These are phyloP conservation scores for Forficula auricularia DNA, from an alignment of 1,140 invertebrate genomes.

Conservation along the genomic window DNA sequence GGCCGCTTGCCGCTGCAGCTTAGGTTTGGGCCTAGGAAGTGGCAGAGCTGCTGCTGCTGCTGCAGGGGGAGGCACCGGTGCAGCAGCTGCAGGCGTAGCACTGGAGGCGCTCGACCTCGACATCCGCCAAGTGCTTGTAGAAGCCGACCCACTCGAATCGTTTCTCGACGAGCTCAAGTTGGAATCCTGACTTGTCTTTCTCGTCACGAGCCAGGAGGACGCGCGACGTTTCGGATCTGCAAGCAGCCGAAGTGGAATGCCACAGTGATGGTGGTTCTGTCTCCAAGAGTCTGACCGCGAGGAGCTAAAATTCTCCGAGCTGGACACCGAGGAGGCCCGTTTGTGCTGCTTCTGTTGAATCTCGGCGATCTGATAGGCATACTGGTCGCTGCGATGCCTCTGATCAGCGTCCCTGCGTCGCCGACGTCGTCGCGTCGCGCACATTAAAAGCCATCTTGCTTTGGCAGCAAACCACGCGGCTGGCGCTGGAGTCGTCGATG, in stretches of 20 bases:
- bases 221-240: constrained; percentile 52
- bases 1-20: not conserved
- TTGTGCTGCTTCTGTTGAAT: constrained; percentile 56
- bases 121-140: constrained; percentile 68
- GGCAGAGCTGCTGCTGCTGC: not conserved
- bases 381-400: constrained; percentile 38
- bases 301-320: constrained; percentile 76
- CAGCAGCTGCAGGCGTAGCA: constrained; percentile 8
- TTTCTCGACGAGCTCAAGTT: constrained; percentile 72
- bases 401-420: constrained; percentile 11
- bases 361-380: constrained; percentile 63
- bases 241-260: constrained; percentile 50
- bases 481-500: constrained; percentile 20
- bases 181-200: constrained; percentile 78
- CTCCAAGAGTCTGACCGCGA: constrained; percentile 68
- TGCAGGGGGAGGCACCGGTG: not conserved
- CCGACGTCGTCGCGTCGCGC: constrained; percentile 18
- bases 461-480: constrained; percentile 28
- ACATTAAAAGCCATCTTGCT: constrained; percentile 26
- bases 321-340: constrained; percentile 63
- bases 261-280: constrained; percentile 48
- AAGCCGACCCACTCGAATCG: constrained; percentile 70
- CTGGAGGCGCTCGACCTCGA: constrained; percentile 66
- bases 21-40: not conserved
- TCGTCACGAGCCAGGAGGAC: constrained; percentile 69